Evolutionary conservation across 2,888 invertebrate species (phyloP).

Genomic region (Ariolimax columbianus): DNA sequence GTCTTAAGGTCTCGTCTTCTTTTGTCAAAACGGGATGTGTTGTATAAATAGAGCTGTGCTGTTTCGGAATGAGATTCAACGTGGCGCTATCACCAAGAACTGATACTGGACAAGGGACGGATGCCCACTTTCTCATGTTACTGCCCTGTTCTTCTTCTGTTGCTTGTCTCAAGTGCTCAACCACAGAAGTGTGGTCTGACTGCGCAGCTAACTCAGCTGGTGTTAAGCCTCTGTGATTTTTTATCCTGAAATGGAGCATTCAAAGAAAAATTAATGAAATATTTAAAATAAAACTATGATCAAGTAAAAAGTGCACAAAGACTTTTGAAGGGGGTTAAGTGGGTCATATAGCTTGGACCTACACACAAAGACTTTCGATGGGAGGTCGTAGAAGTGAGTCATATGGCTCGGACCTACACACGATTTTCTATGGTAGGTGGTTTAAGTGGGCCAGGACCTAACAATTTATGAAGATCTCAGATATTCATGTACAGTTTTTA

Average conservation of each 20-base stretch:
- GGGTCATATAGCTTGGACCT: no score
- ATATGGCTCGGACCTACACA: no score
- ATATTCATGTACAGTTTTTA: no score
- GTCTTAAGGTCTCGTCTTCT: background rate
- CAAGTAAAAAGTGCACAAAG: background rate
- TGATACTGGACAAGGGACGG: background rate
- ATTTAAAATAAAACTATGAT: background rate
- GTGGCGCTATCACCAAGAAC: background rate
- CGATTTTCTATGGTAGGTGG: no score
- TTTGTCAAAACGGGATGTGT: background rate
- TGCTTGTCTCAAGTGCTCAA: constrained; percentile 36
- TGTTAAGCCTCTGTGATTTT: constrained; percentile 56
- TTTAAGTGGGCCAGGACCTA: no score
- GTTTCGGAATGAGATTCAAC: no score
- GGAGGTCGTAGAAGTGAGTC: no score
- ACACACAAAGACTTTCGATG: no score
- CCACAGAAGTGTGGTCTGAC: constrained; percentile 35
- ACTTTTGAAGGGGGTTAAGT: no score
- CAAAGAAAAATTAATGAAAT: background rate
- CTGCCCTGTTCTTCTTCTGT: constrained; percentile 1
- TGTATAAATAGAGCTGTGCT: background rate
- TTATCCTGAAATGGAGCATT: constrained; percentile 44
- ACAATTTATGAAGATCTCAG: no score
- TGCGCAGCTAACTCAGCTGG: constrained; percentile 36
- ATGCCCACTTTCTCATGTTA: background rate